Evolutionary conservation across 2,113 vertebrate species (phyloP).

Genomic region (Procapra przewalskii): DNA sequence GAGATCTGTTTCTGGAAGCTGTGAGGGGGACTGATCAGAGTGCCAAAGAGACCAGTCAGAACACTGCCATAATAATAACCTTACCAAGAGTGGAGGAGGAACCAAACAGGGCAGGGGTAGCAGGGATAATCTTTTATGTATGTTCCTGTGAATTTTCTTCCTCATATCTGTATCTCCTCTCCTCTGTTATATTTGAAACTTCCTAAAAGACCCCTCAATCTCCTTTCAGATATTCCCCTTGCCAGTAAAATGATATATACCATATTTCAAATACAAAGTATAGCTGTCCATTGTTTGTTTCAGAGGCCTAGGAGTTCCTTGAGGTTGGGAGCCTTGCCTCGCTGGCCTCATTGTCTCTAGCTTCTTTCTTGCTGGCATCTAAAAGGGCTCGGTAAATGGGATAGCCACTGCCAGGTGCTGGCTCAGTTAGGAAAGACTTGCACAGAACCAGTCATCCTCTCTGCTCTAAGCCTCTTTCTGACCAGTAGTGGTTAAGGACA

Average conservation of each 20-base stretch:
- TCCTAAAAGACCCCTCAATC: background rate
- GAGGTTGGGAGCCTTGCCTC: background rate
- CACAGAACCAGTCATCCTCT: background rate
- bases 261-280: slow-evolving; percentile 27
- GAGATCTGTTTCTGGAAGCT: background rate
- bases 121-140: background rate
- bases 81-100: background rate
- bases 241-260: background rate
- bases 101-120: background rate
- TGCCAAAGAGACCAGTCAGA: background rate
- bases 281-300: background rate
- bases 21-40: background rate
- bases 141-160: background rate
- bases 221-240: slow-evolving; percentile 12
- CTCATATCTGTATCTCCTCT: background rate
- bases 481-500: background rate
- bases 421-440: background rate
- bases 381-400: background rate
- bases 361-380: slow-evolving; percentile 15
- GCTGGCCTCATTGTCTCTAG: background rate
- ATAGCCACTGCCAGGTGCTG: background rate
- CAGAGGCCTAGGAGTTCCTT: background rate
- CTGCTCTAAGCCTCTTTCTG: background rate
- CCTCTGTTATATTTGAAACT: background rate
- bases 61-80: background rate